These are phyloP conservation scores for Bergia puertoricense DNA, from an alignment of 92 coral and sea anemone genomes.

Conservation along the genomic window DNA sequence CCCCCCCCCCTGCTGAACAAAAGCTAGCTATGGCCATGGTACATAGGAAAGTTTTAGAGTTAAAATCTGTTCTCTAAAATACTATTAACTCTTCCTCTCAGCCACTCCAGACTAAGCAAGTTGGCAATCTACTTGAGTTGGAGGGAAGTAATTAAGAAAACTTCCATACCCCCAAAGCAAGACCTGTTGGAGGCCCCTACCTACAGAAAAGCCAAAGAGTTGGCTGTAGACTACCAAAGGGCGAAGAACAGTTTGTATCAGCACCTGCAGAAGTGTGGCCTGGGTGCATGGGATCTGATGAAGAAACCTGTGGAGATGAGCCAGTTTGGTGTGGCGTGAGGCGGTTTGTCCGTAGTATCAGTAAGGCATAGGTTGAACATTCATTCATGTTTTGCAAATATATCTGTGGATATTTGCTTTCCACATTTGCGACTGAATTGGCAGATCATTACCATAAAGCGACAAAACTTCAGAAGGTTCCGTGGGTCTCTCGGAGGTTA, in stretches of 20 bases:
- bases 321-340: constrained; percentile 46
- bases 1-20: too few species aligned
- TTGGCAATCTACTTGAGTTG: constrained; percentile 55
- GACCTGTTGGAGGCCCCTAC: constrained; percentile 51
- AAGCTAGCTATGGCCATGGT: background rate
- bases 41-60: too few species aligned
- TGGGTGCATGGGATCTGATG: constrained; percentile 90
- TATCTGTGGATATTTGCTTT: too few species aligned
- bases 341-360: background rate
- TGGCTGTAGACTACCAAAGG: constrained; percentile 71
- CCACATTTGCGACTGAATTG: too few species aligned
- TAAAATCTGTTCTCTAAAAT: too few species aligned
- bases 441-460: too few species aligned
- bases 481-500: too few species aligned
- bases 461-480: too few species aligned
- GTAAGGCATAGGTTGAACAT: too few species aligned
- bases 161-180: constrained; percentile 48
- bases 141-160: constrained; percentile 59
- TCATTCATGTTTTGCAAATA: too few species aligned
- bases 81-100: background rate
- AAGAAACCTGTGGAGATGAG: constrained; percentile 85
- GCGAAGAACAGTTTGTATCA: constrained; percentile 68
- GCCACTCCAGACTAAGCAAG: constrained; percentile 65
- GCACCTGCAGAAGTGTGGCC: constrained; percentile 60
- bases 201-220: constrained; percentile 72